Evolutionary conservation across 2,888 invertebrate species (phyloP).

Genomic region (Lycophotia porphyrea): DNA sequence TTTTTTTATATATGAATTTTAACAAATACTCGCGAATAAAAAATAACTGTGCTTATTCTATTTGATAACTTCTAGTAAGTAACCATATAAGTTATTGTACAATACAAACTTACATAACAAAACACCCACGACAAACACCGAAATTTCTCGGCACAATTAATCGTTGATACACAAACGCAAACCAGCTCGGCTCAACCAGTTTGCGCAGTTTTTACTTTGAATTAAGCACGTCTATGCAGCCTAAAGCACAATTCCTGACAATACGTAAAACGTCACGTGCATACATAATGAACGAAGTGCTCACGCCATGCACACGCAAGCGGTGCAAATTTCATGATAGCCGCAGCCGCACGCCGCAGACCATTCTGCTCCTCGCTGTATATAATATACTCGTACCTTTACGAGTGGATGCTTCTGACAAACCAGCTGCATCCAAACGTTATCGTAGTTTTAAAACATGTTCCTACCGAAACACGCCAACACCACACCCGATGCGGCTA

Average conservation of each 20-base stretch:
- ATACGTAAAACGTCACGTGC: constrained; percentile 60
- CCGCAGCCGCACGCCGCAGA: constrained; percentile 56
- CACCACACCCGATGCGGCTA: constrained; percentile 6
- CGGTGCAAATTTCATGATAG: constrained; percentile 71
- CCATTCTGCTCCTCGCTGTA: constrained; percentile 49
- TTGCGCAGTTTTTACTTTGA: constrained; percentile 33
- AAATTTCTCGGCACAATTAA: constrained; percentile 24
- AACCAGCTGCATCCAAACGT: constrained; percentile 60
- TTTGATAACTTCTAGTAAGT: neutral
- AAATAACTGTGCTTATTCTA: neutral
- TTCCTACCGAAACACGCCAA: constrained; percentile 30
- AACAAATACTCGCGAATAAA: neutral
- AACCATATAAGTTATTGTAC: neutral
- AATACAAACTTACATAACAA: neutral
- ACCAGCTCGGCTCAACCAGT: constrained; percentile 20
- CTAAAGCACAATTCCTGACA: constrained; percentile 59
- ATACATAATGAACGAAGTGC: constrained; percentile 65
- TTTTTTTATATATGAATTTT: neutral
- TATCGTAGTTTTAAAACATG: constrained; percentile 57
- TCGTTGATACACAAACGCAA: constrained; percentile 32
- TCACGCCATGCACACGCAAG: constrained; percentile 60
- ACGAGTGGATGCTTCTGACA: constrained; percentile 61
- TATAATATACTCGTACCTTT: constrained; percentile 60
- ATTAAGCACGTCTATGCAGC: constrained; percentile 43
- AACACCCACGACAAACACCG: neutral